Base-by-base conservation (phyloP, 2,113 vertebrate genomes). In the Delphinus delphis region DNA sequence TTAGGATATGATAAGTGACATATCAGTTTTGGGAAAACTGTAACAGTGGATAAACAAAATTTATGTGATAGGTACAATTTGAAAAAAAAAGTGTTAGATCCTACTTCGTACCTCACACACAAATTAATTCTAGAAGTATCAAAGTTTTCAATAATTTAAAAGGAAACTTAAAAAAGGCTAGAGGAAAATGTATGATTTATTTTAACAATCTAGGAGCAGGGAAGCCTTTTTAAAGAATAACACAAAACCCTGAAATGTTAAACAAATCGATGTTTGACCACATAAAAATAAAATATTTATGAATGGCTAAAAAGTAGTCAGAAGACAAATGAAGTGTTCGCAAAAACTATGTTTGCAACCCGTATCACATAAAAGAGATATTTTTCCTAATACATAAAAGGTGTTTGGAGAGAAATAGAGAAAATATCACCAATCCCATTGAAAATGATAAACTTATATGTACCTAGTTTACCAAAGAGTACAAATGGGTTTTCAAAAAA, bases 281-380 rank as follows among this genome's bases (percentile, higher is more conserved):
- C 14, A 79, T 47, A 67, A 77, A 83, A 96, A 73, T 58, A 90
- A 92, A 93, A 96, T 62, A 90, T 65, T 65, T 85, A 81, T 50
- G 26, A 90, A 73, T 63, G n/a, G 18, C 20, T 83, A 84, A 80
- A 93, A 85, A 93, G 76, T 33, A 74, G 25, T 68, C 50, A 83
- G 23, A 67, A 68, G 50, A 38, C 65, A 96, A 85, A 93, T 70
- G n/a, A 63, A 73, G 62, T 65, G 79, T 38, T 55, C 81, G 31
- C 15, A 28, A 76, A 93, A 76, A 74, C 76, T 28, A 68, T 31
- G 36, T 77, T 77, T 74, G 8, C 38, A 87, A 90, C 33, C 44
- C n/a, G 53, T 79, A 74, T 50, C 18, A 90, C 18, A 80, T 65
- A 38, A 97, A 68, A 95, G 21, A 41, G 17, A 8, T 90, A 60